Conservation (phyloP, 2,888 invertebrate species). For the Ptilodon capucinus region DNA sequence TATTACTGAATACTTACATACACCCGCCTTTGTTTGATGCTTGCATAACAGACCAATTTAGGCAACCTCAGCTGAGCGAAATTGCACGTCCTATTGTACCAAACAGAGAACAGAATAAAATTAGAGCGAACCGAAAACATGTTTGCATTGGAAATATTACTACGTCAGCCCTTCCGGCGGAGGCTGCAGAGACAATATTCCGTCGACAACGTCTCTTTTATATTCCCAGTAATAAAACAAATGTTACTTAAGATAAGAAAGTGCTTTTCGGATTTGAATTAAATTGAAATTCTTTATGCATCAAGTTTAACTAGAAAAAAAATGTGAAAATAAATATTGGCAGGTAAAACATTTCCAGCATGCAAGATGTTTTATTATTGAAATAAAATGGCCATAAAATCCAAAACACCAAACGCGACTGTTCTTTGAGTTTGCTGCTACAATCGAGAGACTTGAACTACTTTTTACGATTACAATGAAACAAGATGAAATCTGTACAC, state of each 20-base stretch:
- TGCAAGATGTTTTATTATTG: background rate
- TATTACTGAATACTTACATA: slow-evolving; percentile 45
- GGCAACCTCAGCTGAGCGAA: slow-evolving; percentile 58
- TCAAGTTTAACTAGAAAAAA: too few relatives aligned
- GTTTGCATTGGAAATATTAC: slow-evolving; percentile 61
- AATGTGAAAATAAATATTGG: too few relatives aligned
- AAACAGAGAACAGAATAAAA: slow-evolving; percentile 62
- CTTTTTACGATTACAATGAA: background rate
- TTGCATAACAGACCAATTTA: slow-evolving; percentile 62
- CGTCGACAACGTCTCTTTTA: slow-evolving; percentile 43
- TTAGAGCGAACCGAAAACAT: slow-evolving; percentile 58
- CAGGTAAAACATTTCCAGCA: background rate
- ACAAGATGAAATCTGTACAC: background rate
- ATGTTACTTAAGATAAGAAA: slow-evolving; percentile 37
- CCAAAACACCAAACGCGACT: background rate
- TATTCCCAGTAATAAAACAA: slow-evolving; percentile 47
- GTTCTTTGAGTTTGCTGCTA: background rate
- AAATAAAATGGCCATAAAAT: background rate
- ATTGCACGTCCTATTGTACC: slow-evolving; percentile 62
- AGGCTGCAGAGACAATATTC: slow-evolving; percentile 43
- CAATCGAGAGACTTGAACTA: background rate
- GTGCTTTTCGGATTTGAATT: background rate
- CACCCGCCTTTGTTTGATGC: slow-evolving; percentile 57
- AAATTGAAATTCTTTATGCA: background rate
- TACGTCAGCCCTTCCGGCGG: slow-evolving; percentile 41